phyloP scores from a whole-genome alignment of 2,113 vertebrate species.

The Lepisosteus osseus region DNA sequence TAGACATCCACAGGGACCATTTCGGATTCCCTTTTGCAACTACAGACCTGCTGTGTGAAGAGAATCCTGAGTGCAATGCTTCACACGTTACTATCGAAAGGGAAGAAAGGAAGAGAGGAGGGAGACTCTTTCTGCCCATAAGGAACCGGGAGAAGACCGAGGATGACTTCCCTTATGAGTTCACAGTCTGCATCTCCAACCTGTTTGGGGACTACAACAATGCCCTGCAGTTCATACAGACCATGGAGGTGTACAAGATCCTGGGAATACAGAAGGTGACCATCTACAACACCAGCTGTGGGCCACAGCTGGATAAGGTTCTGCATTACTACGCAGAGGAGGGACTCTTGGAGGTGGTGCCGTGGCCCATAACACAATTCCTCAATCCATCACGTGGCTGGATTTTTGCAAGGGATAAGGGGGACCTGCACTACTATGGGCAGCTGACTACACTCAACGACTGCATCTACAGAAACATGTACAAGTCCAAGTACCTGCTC shows the following conservation, averaged over 20 bases:
- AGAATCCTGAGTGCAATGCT: constrained; percentile 16
- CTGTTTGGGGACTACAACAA: constrained; percentile 72
- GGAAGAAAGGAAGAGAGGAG: accelerated
- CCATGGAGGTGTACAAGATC: constrained; percentile 73
- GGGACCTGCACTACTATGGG: constrained; percentile 60
- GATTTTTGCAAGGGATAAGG: constrained; percentile 23
- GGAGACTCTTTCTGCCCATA: constrained; percentile 43
- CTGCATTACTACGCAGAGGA: constrained; percentile 59
- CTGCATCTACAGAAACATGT: constrained; percentile 63
- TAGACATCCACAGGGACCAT: constrained; percentile 51
- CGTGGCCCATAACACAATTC: constrained; percentile 64
- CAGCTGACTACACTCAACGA: constrained; percentile 60
- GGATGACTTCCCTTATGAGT: constrained; percentile 44
- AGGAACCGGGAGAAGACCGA: constrained; percentile 49
- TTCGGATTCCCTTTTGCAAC: constrained; percentile 66
- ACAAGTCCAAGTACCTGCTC: constrained; percentile 52
- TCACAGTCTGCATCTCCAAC: constrained; percentile 72
- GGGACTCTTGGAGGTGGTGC: constrained; percentile 63
- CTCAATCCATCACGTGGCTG: constrained; percentile 59
- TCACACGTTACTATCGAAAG: constrained; percentile 31
- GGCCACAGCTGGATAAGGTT: constrained; percentile 57
- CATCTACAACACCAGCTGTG: constrained; percentile 74
- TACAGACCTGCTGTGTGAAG: constrained; percentile 49
- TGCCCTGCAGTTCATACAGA: constrained; percentile 68
- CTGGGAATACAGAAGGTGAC: constrained; percentile 64